Conservation (phyloP, 2,113 vertebrate species). For the Connochaetes taurinus region DNA sequence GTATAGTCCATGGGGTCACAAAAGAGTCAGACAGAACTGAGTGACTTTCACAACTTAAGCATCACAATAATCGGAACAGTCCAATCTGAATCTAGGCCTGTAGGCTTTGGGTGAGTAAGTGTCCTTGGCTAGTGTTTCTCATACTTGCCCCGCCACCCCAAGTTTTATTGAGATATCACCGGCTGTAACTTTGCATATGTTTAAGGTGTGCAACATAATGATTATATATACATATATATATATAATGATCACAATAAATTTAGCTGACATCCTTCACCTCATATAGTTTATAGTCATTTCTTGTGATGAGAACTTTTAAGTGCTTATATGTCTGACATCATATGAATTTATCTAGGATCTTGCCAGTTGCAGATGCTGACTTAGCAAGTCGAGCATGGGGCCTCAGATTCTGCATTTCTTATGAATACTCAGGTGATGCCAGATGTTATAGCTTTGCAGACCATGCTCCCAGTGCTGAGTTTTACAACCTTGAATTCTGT, state of each 20-base stretch:
- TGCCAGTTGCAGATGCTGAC: not conserved
- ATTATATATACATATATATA: not conserved
- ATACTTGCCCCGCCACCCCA: fast-evolving
- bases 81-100: not conserved
- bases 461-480: not conserved
- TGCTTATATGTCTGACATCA: not conserved
- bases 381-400: not conserved
- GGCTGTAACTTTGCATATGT: not conserved
- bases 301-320: not conserved
- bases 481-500: not conserved
- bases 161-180: not conserved
- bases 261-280: not conserved
- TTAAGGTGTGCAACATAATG: not conserved
- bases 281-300: not conserved
- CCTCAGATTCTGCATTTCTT: not conserved
- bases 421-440: not conserved
- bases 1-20: not conserved
- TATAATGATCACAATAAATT: not conserved
- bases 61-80: not conserved
- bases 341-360: not conserved
- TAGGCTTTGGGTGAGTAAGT: not conserved
- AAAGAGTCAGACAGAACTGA: not conserved
- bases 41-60: not conserved
- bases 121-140: not conserved
- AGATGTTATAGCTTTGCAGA: not conserved